These are phyloP conservation scores for Intellagama lesueurii DNA, from an alignment of 2,797 vertebrate species.

Conservation along the genomic window DNA sequence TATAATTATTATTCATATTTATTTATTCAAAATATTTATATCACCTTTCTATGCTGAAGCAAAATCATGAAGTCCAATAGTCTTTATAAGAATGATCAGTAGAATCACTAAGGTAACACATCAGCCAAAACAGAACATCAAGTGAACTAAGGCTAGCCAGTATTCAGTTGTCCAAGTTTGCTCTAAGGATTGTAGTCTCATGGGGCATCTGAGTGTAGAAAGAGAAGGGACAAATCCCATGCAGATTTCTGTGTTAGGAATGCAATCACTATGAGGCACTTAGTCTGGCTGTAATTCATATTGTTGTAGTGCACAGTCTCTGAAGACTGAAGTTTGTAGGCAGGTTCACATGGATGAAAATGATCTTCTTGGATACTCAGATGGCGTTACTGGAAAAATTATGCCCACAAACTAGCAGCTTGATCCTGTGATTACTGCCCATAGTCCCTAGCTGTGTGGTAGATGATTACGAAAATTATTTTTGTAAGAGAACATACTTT, in stretches of 20 bases:
- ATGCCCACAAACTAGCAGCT: constrained; percentile 82
- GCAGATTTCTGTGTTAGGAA: too few species aligned
- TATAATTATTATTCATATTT: too few species aligned
- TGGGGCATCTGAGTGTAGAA: background rate
- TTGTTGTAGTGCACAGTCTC: background rate
- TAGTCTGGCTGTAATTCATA: background rate
- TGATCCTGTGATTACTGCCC: constrained; percentile 80
- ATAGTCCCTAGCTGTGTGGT: background rate
- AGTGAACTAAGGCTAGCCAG: background rate
- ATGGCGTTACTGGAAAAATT: constrained; percentile 84
- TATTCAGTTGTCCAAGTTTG: background rate
- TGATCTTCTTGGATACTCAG: constrained; percentile 61
- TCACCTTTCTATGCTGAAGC: background rate
- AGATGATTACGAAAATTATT: background rate
- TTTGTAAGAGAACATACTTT: background rate
- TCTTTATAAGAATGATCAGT: background rate
- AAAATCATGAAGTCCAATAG: background rate
- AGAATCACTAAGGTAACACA: background rate
- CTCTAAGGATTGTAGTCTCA: background rate
- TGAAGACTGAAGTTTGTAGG: background rate
- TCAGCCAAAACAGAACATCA: background rate
- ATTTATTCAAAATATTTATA: background rate
- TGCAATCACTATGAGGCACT: too few species aligned
- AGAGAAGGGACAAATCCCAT: background rate
- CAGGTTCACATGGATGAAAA: background rate